phyloP scores from a whole-genome alignment of 2,113 vertebrate genomes.

The Clinocottus analis region DNA sequence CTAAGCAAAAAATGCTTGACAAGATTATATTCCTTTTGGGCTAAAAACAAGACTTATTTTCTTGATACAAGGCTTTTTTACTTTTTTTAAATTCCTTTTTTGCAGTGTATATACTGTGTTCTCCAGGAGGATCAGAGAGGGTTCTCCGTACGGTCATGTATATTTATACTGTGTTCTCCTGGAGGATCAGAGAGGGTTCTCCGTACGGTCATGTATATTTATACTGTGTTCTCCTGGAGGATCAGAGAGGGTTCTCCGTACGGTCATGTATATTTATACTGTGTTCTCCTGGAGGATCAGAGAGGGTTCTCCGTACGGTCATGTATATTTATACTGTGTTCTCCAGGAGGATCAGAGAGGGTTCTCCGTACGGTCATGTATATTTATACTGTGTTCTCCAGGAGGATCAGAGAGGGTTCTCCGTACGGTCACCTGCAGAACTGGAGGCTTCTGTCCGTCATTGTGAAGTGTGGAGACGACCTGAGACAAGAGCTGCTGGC shows the following conservation, averaged over 20 bases:
- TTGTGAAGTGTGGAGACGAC: slow-evolving; percentile 96
- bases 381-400: slow-evolving; percentile 53
- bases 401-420: slow-evolving; percentile 93
- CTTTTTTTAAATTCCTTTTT: too few relatives aligned
- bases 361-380: slow-evolving; percentile 90
- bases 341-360: slow-evolving; percentile 91
- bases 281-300: slow-evolving; percentile 86
- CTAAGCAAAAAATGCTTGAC: too few relatives aligned
- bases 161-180: too few relatives aligned
- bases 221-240: slow-evolving; percentile 77
- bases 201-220: neutral
- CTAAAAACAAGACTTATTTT: too few relatives aligned
- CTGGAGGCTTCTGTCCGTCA: slow-evolving; percentile 94
- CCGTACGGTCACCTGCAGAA: slow-evolving; percentile 93
- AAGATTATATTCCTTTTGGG: too few relatives aligned
- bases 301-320: slow-evolving; percentile 93
- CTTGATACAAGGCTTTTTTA: too few relatives aligned
- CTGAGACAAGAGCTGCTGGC: slow-evolving; percentile 95
- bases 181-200: too few relatives aligned
- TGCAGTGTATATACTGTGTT: too few relatives aligned
- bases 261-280: slow-evolving; percentile 75
- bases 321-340: neutral
- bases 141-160: too few relatives aligned
- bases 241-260: slow-evolving; percentile 95
- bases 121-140: too few relatives aligned